phyloP scores from a whole-genome alignment of 92 coral and sea anemone genomes.

The Epizoanthus illoricatus region DNA sequence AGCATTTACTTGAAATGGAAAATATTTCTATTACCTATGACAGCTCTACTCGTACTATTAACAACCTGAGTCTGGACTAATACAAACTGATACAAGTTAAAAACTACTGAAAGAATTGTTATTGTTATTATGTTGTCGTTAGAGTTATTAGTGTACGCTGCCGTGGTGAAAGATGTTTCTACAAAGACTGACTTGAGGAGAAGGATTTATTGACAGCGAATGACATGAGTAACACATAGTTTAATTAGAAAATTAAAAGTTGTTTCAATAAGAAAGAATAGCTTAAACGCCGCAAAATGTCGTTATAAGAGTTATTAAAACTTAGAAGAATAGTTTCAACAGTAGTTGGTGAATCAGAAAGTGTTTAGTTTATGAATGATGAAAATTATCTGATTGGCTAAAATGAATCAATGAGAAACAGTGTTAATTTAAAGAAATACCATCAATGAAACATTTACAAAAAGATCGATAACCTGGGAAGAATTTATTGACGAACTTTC shows the following conservation, averaged over 20 bases:
- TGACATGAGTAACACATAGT: conserved; percentile 20
- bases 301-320: conserved; percentile 13
- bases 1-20: conserved; percentile 36
- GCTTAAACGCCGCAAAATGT: conserved; percentile 22
- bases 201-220: conserved; percentile 2
- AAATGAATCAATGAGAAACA: conserved; percentile 19
- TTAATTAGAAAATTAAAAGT: conserved; percentile 27
- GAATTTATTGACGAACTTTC: not conserved
- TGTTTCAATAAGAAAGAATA: conserved; percentile 17
- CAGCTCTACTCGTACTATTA: conserved; percentile 36
- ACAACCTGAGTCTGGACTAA: conserved; percentile 28
- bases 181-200: conserved; percentile 28
- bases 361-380: conserved; percentile 21
- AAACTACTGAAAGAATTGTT: conserved; percentile 1
- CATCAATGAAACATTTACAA: conserved; percentile 14
- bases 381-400: conserved; percentile 21
- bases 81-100: conserved; percentile 11
- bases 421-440: conserved; percentile 20
- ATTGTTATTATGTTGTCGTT: conserved; percentile 30
- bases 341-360: conserved; percentile 25
- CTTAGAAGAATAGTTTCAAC: conserved; percentile 33
- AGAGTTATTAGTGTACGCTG: conserved; percentile 11
- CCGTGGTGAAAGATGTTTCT: conserved; percentile 33
- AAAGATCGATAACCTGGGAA: not conserved
- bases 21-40: conserved; percentile 37